Percentiles rank a stretch among this genome's conserved stretches.
phyloP scores from a whole-genome alignment of 2,888 invertebrate species.

The Ametastegia equiseti region DNA sequence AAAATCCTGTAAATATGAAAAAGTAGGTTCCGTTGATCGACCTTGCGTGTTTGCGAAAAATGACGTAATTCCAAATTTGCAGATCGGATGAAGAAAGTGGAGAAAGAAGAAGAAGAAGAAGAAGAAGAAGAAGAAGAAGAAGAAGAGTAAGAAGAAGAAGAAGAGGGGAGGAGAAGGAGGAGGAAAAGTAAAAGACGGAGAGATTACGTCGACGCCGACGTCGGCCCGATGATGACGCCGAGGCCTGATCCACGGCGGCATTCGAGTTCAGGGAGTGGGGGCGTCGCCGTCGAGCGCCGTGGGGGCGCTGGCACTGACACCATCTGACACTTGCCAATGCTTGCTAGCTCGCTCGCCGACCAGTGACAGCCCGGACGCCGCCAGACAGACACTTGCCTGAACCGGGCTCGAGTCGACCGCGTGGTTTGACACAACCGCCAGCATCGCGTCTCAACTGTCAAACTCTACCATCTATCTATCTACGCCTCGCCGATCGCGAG shows the following conservation, averaged over 20 bases:
- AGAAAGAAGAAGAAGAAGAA: slow-evolving; percentile 2
- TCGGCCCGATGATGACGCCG: slow-evolving; percentile 46
- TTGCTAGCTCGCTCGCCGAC: slow-evolving; percentile 55
- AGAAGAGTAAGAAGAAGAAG: background rate
- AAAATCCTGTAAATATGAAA: too few relatives aligned
- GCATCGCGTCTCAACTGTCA: background rate
- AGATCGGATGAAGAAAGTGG: background rate
- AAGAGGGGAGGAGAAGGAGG: background rate
- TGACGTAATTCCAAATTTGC: background rate
- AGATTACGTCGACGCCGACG: slow-evolving; percentile 40
- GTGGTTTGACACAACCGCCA: slow-evolving; percentile 6
- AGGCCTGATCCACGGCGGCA: slow-evolving; percentile 42
- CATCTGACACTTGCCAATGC: slow-evolving; percentile 62
- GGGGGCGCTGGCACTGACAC: slow-evolving; percentile 50
- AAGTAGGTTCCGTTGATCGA: too few relatives aligned
- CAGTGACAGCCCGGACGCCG: slow-evolving; percentile 67
- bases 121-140: background rate
- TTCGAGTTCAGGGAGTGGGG: slow-evolving; percentile 53
- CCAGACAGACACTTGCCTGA: slow-evolving; percentile 56
- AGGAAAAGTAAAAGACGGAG: slow-evolving; percentile 31
- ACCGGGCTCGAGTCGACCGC: slow-evolving; percentile 3
- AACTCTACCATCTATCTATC: too few relatives aligned
- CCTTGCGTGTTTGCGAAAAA: too few relatives aligned
- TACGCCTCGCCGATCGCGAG: too few relatives aligned
- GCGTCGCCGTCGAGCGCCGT: slow-evolving; percentile 29